Conservation (phyloP, 2,797 vertebrate genomes). For the Lepidocolaptes lacrymiger region DNA sequence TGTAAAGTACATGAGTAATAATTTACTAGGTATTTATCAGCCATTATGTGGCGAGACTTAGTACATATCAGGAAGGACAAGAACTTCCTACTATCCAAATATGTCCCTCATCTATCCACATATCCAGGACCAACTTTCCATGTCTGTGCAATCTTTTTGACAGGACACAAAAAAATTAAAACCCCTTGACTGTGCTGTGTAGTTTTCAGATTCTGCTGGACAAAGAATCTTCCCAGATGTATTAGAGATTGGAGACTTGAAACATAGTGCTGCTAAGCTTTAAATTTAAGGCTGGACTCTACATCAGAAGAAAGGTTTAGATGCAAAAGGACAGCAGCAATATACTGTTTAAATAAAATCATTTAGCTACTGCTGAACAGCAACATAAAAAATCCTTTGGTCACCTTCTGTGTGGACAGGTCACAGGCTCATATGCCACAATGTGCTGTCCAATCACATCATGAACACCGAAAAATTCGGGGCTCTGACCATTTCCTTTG, state of each 20-base stretch:
- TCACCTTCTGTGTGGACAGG: not conserved
- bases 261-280: not conserved
- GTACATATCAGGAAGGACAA: not conserved
- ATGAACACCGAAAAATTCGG: not conserved
- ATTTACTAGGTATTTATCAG: not conserved
- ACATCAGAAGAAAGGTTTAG: not conserved
- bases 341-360: not conserved
- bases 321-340: not conserved
- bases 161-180: not conserved
- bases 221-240: not conserved
- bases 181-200: not conserved
- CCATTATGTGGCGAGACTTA: accelerated
- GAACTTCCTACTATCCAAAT: not conserved
- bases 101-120: not conserved
- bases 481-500: not conserved
- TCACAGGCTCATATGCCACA: not conserved
- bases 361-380: not conserved
- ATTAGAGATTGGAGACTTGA: not conserved
- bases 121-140: not conserved
- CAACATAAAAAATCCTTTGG: not conserved
- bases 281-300: not conserved
- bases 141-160: not conserved
- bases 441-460: accelerated
- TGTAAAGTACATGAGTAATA: not conserved
- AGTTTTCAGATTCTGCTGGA: not conserved